Base-by-base conservation (phyloP, 1,140 invertebrate genomes). In the Idris sp. region DNA sequence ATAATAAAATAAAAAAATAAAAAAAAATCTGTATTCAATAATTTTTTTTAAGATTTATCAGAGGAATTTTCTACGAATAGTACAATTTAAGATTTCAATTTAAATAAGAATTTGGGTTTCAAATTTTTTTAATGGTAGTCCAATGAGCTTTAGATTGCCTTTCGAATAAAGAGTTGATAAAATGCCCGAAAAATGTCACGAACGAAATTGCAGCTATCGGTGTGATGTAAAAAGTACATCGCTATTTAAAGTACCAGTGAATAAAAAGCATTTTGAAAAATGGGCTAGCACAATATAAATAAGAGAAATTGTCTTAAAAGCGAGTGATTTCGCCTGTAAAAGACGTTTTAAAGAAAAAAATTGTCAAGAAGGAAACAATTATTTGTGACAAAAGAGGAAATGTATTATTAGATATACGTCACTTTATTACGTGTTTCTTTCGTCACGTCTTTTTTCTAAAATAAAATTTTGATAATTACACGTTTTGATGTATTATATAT, bases 281-380 rank as follows among this genome's bases (percentile, higher is more conserved):
- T 72, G 49, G 41, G 4, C 51, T 13, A n/a, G 49, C 25, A 43
- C 56, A 72, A 62, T 72, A 72, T 48, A 72, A 62, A 72, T 72
- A 72, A 71, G 25, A 61, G 67, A 62, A 56, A 71, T 71, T 71
- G 56, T 71, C 67, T 71, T 71, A 54, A 62, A 62, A 62, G 67
- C 56, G 41, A 48, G 68, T 41, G 56, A 72, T 72, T 72, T 54
- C 35, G 8, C 58, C 30, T 49, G 41, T 54, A 62, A 72, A 62
- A 72, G 68, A 56, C 68, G 49, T 43, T 72, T 56, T 33, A 35
- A 44, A 56, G 68, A 62, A 72, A 62, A 62, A 72, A 41, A n/a
- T n/a, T 28, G 68, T 25, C 30, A 40, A 54, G 30, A 14, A 62
- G 58, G 68, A 72, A 62, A 71, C 67, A 72, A 72, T 72, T 62